Evolutionary conservation across 2,113 vertebrate species (phyloP), one percentile per base, ranked within the genome.

Genomic region (Turdus rufiventris): DNA sequence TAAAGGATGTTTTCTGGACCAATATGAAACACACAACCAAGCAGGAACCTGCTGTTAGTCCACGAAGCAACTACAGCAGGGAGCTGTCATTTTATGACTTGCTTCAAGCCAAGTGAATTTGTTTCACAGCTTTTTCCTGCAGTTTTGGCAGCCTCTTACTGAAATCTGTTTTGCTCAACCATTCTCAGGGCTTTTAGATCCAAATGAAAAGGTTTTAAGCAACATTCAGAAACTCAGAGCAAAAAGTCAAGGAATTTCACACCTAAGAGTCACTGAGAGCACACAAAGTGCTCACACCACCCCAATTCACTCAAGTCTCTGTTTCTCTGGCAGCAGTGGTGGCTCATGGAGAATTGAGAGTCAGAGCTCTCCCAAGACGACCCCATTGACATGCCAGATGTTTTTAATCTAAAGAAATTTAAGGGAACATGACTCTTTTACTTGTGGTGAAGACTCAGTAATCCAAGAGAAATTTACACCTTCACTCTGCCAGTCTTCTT

Each of bases 71-170:
- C 79, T 97, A 58, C 95, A 96, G 91, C 95, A 84, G 93, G 95
- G 94, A 94, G 93, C 65, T 91, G 95, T 85, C 92, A 61, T 81
- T 91, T 90, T 77, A 84, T 1, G 8, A 66, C 85, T 90, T 76
- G 63, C 36, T 95, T 91, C 70, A 56, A 83, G 85, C 93, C 89
- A 96, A 96, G 72, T 5, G 21, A 95, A 95, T 93, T 97, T 96
- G 91, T 96, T 95, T 96, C 95, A 93, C 86, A 96, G 93, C 38
- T 62, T 85, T 65, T 72, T 82, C 91, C 95, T 91, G 85, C 73
- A 92, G 73, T 61, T 67, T 58, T 58, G 62, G 93, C 74, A 96
- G 53, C 4, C 8, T 53, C 70, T 86, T 54, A 81, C 83, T 84
- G 88, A 86, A 93, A 94, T 95, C 90, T 94, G 93, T 63, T 96